Conservation (phyloP, 1,140 invertebrate species). For the Fopius arisanus region DNA sequence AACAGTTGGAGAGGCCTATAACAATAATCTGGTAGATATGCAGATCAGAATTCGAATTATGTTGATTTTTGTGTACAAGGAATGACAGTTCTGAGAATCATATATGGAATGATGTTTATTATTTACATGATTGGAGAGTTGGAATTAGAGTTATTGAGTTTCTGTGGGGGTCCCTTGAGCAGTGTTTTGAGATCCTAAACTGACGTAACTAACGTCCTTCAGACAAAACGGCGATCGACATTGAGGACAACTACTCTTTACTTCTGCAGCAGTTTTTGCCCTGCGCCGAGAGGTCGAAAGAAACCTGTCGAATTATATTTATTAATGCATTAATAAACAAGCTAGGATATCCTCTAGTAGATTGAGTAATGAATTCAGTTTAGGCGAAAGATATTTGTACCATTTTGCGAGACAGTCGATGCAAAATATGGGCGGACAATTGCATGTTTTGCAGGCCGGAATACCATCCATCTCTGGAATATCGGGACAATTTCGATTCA, state of each 20-base stretch:
- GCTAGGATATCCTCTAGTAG: no score
- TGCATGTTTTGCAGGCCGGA: constrained; percentile 16
- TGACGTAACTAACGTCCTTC: constrained; percentile 5
- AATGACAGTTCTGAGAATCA: background rate
- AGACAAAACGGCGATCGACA: constrained; percentile 21
- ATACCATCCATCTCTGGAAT: constrained; percentile 19
- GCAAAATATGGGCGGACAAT: constrained; percentile 22
- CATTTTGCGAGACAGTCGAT: constrained; percentile 26
- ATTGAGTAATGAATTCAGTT: background rate
- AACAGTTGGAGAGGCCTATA: no score
- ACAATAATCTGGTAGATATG: no score
- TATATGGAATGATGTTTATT: background rate
- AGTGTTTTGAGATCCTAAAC: background rate
- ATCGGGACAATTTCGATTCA: constrained; percentile 76
- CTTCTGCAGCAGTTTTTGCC: background rate
- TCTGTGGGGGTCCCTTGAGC: background rate
- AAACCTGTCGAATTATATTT: background rate
- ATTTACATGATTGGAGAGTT: background rate
- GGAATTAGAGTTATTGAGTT: background rate
- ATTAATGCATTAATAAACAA: background rate
- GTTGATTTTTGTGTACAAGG: background rate
- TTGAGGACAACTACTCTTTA: constrained; percentile 25
- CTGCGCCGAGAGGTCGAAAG: background rate
- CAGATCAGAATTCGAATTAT: no score
- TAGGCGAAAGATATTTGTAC: background rate